phyloP scores from a whole-genome alignment of 2,797 vertebrate genomes.

The Molossus alvarezi region DNA sequence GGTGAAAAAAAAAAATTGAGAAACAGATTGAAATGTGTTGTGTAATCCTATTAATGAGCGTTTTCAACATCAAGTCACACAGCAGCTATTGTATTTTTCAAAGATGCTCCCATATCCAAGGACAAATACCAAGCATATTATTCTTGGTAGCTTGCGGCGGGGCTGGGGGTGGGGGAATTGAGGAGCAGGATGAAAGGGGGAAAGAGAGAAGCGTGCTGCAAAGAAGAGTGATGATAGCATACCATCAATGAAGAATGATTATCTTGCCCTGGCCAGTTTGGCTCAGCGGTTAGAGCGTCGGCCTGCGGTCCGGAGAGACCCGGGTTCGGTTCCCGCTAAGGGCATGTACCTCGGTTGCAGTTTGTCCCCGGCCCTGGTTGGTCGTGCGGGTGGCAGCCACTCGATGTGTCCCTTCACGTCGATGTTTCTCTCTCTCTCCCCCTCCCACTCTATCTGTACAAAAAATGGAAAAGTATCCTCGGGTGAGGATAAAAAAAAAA shows the following conservation, averaged over 20 bases:
- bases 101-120: conserved; percentile 28
- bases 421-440: too few species aligned
- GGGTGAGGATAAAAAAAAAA: too few species aligned
- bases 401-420: too few species aligned
- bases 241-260: not conserved
- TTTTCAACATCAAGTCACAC: not conserved
- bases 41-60: not conserved
- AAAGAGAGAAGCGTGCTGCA: not conserved
- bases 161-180: not conserved
- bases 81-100: conserved; percentile 19
- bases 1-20: not conserved
- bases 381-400: too few species aligned
- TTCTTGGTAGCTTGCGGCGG: not conserved
- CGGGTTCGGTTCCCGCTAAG: too few species aligned
- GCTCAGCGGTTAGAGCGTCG: too few species aligned
- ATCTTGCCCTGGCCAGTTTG: too few species aligned
- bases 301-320: too few species aligned
- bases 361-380: too few species aligned
- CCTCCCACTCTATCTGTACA: too few species aligned
- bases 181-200: not conserved
- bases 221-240: not conserved
- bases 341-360: too few species aligned
- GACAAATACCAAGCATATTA: not conserved
- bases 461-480: too few species aligned
- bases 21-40: not conserved